Conservation (phyloP, 2,888 invertebrate genomes). For the Oxytorus armatus region DNA sequence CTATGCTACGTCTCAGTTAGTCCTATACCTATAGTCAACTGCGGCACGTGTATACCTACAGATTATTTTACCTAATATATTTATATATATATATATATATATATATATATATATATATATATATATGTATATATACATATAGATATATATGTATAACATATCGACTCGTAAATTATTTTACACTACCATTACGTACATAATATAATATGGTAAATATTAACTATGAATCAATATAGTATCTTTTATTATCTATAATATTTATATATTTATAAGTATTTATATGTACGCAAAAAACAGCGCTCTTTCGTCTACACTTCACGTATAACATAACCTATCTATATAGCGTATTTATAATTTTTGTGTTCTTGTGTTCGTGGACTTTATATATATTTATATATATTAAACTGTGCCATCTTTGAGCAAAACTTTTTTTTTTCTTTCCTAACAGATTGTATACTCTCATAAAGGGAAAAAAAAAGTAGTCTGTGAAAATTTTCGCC, state of each 20-base stretch:
- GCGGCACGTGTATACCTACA: conserved; percentile 63
- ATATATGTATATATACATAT: conserved; percentile 40
- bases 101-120: conserved; percentile 54
- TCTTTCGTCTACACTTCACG: conserved; percentile 41
- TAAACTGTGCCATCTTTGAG: no score
- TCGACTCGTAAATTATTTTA: conserved; percentile 56
- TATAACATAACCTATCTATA: conserved; percentile 35
- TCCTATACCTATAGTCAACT: conserved; percentile 50
- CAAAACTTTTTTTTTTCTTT: no score
- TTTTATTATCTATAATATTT: conserved; percentile 62
- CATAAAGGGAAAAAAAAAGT: no score
- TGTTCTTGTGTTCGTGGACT: conserved; percentile 3
- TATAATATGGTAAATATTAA: conserved; percentile 63
- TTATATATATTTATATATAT: not conserved
- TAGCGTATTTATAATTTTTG: conserved; percentile 35
- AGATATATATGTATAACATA: conserved; percentile 32
- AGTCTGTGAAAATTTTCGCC: no score
- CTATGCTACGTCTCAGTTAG: conserved; percentile 45
- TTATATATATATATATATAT: conserved; percentile 62
- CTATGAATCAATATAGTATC: conserved; percentile 69
- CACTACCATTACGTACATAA: conserved; percentile 69
- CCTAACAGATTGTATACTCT: no score
- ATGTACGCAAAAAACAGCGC: conserved; percentile 46
- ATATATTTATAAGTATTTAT: conserved; percentile 62
- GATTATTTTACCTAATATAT: conserved; percentile 68